Base-by-base conservation (phyloP, 2,888 invertebrate genomes). In the Danaus chrysippus region DNA sequence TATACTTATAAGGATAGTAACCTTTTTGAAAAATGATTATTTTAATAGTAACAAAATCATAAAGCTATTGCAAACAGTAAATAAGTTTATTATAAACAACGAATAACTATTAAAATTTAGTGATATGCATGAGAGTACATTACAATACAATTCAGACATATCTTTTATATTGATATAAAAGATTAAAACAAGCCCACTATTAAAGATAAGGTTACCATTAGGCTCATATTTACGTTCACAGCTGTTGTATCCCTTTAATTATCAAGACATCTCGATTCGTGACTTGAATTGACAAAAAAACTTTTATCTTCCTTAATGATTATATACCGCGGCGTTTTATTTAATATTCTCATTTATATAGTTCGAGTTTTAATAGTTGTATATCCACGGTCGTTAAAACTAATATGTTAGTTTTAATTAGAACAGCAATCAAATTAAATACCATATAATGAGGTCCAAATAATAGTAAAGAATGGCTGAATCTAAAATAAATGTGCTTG, bases 201-300 rank as follows among this genome's bases (percentile, higher is more conserved):
- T 15, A 46, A 10, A 49, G 49, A 49, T 49, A 49, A 49, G 17
- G 10, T 15, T 10, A 10, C 49, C 49, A 34, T 34, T 49, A 17
- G 15, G 17, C 15, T 10, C 17, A 49, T 49, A 49, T 49, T 49
- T 49, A 49, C 8, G 15, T 49, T 15, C 15, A 49, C 49, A 17
- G 49, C 49, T 17, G 49, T 15, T 49, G 49, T 49, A 49, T 49
- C 49, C 17, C 49, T 11, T 49, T 49, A 49, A 49, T 49, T 49
- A 49, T 49, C 49, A 49, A 49, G 49, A 49, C 17, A 49, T 11
- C 49, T 49, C 49, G 49, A 49, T 34, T 49, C 49, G 49, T 49
- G 49, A 49, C 49, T 49, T 1, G 49, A 49, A 49, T 49, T 49
- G 15, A 49, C 17, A 49, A 49, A 49, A 49, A 49, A 49, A 34